These are phyloP conservation scores for Hyperopisus bebe DNA, from an alignment of 2,113 vertebrate genomes.

Conservation along the genomic window DNA sequence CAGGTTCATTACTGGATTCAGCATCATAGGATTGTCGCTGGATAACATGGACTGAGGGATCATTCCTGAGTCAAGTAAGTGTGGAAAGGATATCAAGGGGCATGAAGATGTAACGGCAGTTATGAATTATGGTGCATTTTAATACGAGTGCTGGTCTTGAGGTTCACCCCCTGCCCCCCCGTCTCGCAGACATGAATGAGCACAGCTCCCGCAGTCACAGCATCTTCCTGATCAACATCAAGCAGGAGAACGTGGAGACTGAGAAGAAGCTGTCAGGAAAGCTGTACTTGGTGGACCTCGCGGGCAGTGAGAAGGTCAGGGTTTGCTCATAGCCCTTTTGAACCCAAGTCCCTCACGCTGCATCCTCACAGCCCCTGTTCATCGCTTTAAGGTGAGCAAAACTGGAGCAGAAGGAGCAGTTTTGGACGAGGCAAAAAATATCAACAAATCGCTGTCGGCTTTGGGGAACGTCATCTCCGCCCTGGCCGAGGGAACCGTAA, in stretches of 20 bases:
- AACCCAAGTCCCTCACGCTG: not conserved
- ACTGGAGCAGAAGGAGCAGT: slow-evolving; percentile 92
- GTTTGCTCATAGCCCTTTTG: not conserved
- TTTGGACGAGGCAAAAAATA: slow-evolving; percentile 96
- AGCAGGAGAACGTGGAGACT: slow-evolving; percentile 92
- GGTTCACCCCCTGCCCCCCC: not conserved
- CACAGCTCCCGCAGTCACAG: slow-evolving; percentile 98
- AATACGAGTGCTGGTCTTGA: not conserved
- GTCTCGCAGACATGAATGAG: slow-evolving; percentile 85
- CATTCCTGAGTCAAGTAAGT: not conserved
- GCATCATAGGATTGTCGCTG: not conserved
- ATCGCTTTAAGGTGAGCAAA: slow-evolving; percentile 83
- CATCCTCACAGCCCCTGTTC: not conserved
- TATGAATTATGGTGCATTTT: not conserved
- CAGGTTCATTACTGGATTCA: not conserved
- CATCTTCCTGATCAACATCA: slow-evolving; percentile 94
- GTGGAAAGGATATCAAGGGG: not conserved
- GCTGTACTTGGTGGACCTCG: slow-evolving; percentile 92
- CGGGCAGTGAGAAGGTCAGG: slow-evolving; percentile 89
- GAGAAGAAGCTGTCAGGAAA: slow-evolving; percentile 93
- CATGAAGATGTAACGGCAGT: not conserved
- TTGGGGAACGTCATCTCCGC: slow-evolving; percentile 95
- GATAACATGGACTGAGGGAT: not conserved
- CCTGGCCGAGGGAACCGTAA: slow-evolving; percentile 88
- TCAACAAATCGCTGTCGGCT: slow-evolving; percentile 96